Evolutionary conservation across 2,888 invertebrate species (phyloP), one percentile per base, ranked within the genome.

Genomic region (Stramonita haemastoma): DNA sequence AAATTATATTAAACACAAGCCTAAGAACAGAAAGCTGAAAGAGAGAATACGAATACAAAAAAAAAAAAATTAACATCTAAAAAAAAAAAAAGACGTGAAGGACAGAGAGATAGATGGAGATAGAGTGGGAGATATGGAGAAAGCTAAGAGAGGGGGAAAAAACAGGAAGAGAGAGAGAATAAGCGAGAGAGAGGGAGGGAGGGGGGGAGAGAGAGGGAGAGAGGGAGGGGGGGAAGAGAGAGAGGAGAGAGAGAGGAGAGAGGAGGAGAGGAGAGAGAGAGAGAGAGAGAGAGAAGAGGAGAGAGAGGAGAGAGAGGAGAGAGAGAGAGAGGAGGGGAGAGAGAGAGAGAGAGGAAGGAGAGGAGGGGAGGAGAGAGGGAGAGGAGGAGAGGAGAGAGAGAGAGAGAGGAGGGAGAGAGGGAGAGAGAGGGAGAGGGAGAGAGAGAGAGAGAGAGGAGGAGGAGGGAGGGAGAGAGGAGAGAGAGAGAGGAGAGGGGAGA

Each of bases 201-300:
- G 73, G n/a, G 11, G n/a, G 73, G 26, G 2, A 11, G 73, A 73
- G 73, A n/a, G n/a, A 2, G 22, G n/a, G 73, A 8, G n/a, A n/a
- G n/a, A n/a, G n/a, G 26, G 11, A 5, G 73, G 11, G 29, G 29
- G n/a, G n/a, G 26, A 26, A n/a, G 73, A 73, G n/a, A 73, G n/a
- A 73, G 73, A 73, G 73, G n/a, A 73, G n/a, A 73, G 73, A 73
- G 22, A n/a, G n/a, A 26, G 73, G n/a, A 73, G n/a, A 73, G n/a
- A 73, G 11, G n/a, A 2, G 11, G n/a, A 73, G n/a, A n/a, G n/a
- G 26, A 1, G 26, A 11, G 11, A 29, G 29, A 2, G 73, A 29
- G 73, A n/a, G 73, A 73, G 73, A n/a, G 73, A 73, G 73, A n/a
- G 73, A 73, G 73, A n/a, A 26, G 26, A n/a, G 26, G 73, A 73